Percentiles rank a stretch among this genome's conserved stretches.
Conservation (phyloP, 2,888 invertebrate genomes). For the Phalangium opilio region DNA sequence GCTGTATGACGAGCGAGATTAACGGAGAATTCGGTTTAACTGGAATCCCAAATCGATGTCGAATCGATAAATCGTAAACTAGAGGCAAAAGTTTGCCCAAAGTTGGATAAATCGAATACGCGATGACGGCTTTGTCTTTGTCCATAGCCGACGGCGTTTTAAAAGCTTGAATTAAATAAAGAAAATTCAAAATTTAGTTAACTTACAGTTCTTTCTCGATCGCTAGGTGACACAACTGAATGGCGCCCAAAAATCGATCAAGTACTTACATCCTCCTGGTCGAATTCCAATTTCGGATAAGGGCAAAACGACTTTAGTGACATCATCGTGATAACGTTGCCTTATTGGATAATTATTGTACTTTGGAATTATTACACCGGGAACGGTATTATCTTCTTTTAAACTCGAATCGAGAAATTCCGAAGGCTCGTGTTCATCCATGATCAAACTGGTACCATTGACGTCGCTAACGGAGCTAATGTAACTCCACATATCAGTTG, state of each 20-base stretch:
- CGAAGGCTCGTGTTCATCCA: slow-evolving; percentile 7
- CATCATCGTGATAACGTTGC: slow-evolving; percentile 9
- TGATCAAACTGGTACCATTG: background rate
- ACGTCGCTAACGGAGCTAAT: background rate
- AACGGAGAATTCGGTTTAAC: slow-evolving; percentile 60
- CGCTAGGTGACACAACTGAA: too few species aligned
- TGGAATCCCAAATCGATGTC: slow-evolving; percentile 19
- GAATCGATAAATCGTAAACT: slow-evolving; percentile 41
- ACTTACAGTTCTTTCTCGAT: too few species aligned
- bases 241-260: too few species aligned
- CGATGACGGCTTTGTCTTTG: slow-evolving; percentile 48
- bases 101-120: slow-evolving; percentile 73
- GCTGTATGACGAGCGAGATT: slow-evolving; percentile 54
- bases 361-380: slow-evolving; percentile 63
- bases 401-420: slow-evolving; percentile 11
- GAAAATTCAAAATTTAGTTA: too few species aligned
- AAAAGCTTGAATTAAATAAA: too few species aligned
- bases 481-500: slow-evolving; percentile 71
- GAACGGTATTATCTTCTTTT: slow-evolving; percentile 2
- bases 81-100: slow-evolving; percentile 56
- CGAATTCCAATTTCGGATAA: background rate
- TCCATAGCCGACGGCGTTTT: too few species aligned
- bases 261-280: background rate
- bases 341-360: slow-evolving; percentile 71
- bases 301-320: slow-evolving; percentile 10